phyloP scores from a whole-genome alignment of 2,113 vertebrate species.

The Camelus bactrianus region DNA sequence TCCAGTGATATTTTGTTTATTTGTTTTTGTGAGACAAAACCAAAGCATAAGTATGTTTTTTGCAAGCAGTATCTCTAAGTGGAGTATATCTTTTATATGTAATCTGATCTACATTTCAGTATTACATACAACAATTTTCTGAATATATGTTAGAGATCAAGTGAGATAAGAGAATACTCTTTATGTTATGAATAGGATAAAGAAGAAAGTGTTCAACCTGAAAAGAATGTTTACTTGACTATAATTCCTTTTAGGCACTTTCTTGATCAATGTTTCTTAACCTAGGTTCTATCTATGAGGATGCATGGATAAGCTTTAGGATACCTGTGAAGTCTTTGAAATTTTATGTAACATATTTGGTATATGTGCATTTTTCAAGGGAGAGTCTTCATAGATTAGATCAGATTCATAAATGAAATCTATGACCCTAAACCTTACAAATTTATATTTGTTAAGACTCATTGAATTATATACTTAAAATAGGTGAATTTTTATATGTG shows the following conservation, averaged over 20 bases:
- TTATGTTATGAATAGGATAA: neutral
- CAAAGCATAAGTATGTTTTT: neutral
- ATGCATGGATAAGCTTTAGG: neutral
- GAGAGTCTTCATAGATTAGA: neutral
- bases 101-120: conserved; percentile 2
- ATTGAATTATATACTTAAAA: neutral
- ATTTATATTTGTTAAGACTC: neutral
- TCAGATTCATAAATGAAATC: conserved; percentile 5
- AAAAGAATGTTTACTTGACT: neutral
- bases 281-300: neutral
- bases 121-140: neutral
- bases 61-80: neutral
- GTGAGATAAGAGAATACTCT: neutral
- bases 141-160: neutral
- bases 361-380: neutral
- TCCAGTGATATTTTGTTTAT: neutral
- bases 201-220: neutral
- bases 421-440: neutral
- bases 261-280: neutral
- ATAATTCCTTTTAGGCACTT: neutral
- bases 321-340: neutral
- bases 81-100: conserved; percentile 17
- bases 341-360: neutral
- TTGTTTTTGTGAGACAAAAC: neutral
- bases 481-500: neutral